phyloP scores from a whole-genome alignment of 2,797 vertebrate genomes.

The Characodon lateralis region DNA sequence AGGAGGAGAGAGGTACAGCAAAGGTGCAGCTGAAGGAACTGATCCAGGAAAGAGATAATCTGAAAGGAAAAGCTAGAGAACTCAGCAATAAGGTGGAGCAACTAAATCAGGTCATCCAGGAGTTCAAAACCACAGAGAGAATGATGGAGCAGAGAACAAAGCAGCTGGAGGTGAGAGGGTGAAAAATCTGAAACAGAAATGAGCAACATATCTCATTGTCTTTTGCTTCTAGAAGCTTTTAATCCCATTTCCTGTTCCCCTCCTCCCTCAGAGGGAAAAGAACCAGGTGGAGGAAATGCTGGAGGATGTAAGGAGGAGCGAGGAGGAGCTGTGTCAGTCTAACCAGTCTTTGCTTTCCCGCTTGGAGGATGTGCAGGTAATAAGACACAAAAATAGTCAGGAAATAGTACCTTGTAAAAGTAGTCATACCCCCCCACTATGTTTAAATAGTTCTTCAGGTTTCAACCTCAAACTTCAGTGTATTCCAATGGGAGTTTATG shows the following conservation, averaged over 20 bases:
- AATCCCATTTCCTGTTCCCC: background rate
- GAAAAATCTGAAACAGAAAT: background rate
- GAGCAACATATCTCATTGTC: background rate
- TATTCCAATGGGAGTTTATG: too few species aligned
- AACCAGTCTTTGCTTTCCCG: slow-evolving; percentile 83
- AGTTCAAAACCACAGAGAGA: slow-evolving; percentile 78
- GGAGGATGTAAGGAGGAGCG: slow-evolving; percentile 79
- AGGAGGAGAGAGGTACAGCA: slow-evolving; percentile 68
- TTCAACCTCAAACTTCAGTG: background rate
- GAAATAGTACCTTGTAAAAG: background rate
- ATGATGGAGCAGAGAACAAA: slow-evolving; percentile 78
- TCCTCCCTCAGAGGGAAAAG: slow-evolving; percentile 83
- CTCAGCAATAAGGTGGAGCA: slow-evolving; percentile 80
- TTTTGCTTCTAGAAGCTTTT: background rate
- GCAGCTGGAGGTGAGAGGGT: slow-evolving; percentile 80
- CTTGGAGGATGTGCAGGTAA: slow-evolving; percentile 88
- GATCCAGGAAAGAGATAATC: slow-evolving; percentile 80
- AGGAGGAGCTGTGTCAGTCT: slow-evolving; percentile 81
- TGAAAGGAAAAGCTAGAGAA: slow-evolving; percentile 78
- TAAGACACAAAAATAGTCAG: background rate
- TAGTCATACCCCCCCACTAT: background rate
- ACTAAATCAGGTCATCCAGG: slow-evolving; percentile 78
- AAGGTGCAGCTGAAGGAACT: slow-evolving; percentile 77
- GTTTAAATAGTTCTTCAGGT: background rate
- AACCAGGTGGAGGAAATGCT: slow-evolving; percentile 82